A percentile compares a stretch with the other conserved stretches of the same genome.
phyloP scores from a whole-genome alignment of 2,888 invertebrate genomes.

The Melieria picta region DNA sequence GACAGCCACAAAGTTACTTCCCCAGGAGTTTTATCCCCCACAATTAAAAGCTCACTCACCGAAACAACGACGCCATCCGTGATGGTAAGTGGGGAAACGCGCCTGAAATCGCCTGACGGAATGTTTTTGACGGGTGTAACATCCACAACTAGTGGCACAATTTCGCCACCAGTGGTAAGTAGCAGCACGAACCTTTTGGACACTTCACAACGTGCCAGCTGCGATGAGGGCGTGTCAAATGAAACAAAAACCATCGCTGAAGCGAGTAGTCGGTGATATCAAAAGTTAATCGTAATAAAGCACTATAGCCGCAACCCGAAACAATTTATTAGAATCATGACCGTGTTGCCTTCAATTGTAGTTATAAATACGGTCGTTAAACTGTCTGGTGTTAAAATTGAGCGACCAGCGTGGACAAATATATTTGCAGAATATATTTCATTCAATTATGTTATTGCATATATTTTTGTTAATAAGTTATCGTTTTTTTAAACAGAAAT shows the following conservation, averaged over 20 bases:
- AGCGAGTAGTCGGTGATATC: conserved; percentile 45
- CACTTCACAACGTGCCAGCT: conserved; percentile 38
- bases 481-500: no score
- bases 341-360: no score
- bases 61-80: conserved; percentile 26
- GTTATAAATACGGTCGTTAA: no score
- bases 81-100: conserved; percentile 29
- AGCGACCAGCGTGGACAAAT: no score
- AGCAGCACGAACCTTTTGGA: conserved; percentile 57
- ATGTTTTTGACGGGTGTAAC: conserved; percentile 49
- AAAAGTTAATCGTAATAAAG: background rate
- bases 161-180: conserved; percentile 63
- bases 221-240: conserved; percentile 60
- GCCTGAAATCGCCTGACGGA: conserved; percentile 43
- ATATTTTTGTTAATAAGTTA: no score
- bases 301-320: no score
- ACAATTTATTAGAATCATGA: no score
- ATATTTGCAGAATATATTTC: no score
- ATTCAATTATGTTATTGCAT: no score
- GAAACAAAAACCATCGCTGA: conserved; percentile 49
- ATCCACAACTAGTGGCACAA: conserved; percentile 61
- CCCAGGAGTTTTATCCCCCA: conserved; percentile 4
- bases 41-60: conserved; percentile 16
- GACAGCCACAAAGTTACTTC: conserved; percentile 40
- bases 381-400: no score